phyloP scores from a whole-genome alignment of 2,888 invertebrate genomes.

The Drosophila imparisetae region DNA sequence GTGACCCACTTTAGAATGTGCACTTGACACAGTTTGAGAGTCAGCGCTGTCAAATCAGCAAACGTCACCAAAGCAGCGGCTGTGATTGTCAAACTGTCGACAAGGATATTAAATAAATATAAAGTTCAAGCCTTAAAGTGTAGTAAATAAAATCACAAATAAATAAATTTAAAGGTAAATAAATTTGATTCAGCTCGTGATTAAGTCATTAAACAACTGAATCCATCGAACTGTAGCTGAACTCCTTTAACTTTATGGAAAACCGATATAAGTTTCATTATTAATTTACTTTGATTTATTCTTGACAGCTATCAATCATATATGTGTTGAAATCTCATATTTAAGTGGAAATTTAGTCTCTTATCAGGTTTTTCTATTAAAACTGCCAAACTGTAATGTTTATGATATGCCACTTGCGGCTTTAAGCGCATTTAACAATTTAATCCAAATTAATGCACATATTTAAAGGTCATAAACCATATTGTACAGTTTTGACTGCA shows the following conservation, averaged over 20 bases:
- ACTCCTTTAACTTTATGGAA: neutral
- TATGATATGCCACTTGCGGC: neutral
- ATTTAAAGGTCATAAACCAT: neutral
- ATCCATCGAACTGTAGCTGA: neutral
- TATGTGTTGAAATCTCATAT: neutral
- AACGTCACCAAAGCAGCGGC: conserved; percentile 12
- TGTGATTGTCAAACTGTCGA: conserved; percentile 8
- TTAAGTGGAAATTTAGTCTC: neutral
- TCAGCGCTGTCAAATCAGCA: conserved; percentile 57
- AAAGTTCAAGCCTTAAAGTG: neutral
- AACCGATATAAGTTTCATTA: neutral
- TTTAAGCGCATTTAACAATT: neutral
- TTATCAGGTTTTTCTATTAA: neutral
- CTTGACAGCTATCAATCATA: conserved; percentile 1
- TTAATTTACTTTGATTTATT: neutral
- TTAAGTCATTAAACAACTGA: neutral
- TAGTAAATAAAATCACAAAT: neutral
- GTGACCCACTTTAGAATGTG: conserved; percentile 70
- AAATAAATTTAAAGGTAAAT: neutral
- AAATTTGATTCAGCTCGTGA: neutral
- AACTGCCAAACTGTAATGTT: neutral
- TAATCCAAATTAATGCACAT: neutral
- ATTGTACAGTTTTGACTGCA: neutral
- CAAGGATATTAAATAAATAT: too few species aligned
- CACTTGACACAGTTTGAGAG: conserved; percentile 78